A percentile compares a stretch with the other conserved stretches of the same genome.
phyloP scores from a whole-genome alignment of 2,113 vertebrate genomes.

The Sarotherodon lohbergeri region DNA sequence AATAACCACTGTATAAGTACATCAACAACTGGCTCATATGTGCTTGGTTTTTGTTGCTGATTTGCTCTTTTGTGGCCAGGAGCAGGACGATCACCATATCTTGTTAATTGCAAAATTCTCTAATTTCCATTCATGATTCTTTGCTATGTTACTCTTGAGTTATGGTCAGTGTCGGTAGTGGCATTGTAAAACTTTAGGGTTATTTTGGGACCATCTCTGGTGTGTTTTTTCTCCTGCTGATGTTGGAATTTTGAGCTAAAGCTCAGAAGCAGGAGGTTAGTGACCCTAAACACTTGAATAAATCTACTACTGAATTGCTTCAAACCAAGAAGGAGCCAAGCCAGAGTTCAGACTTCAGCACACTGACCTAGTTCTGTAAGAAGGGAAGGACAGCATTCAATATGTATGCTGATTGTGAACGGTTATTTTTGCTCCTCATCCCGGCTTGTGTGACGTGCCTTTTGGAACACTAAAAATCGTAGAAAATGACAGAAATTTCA shows the following conservation, averaged over 20 bases:
- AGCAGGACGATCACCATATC: background rate
- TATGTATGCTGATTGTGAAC: background rate
- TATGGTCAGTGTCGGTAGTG: background rate
- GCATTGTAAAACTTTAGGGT: background rate
- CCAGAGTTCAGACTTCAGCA: background rate
- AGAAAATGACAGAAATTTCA: background rate
- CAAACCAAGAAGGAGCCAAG: background rate
- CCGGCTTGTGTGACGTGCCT: background rate
- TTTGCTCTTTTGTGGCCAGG: background rate
- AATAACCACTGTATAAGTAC: background rate
- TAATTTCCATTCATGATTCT: background rate
- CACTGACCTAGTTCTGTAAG: background rate
- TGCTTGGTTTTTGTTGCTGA: background rate
- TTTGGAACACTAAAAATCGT: background rate
- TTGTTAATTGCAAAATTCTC: background rate
- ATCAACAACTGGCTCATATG: background rate
- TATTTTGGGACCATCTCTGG: background rate
- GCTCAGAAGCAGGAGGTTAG: background rate
- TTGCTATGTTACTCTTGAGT: background rate
- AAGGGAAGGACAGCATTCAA: background rate
- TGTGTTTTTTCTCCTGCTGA: background rate
- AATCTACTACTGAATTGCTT: background rate
- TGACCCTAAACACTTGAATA: background rate
- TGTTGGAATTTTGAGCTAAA: background rate
- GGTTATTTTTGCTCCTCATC: background rate